These are phyloP conservation scores for Rhimphoctona megacephalus DNA, from an alignment of 2,888 invertebrate species.

Conservation along the genomic window DNA sequence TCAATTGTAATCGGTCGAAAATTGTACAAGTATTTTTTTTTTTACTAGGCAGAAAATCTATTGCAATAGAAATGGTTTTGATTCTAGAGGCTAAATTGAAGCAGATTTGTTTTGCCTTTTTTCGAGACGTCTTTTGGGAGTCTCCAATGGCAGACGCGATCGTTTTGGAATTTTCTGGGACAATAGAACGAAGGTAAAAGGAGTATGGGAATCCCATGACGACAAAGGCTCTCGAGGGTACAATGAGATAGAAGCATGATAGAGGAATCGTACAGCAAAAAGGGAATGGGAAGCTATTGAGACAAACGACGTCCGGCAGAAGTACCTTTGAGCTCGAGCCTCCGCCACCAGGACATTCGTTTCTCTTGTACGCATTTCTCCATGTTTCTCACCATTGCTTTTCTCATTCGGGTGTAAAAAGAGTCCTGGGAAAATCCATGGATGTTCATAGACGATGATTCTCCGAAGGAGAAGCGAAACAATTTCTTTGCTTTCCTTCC, in stretches of 20 bases:
- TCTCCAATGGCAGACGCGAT: slow-evolving; percentile 11
- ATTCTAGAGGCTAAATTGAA: not conserved
- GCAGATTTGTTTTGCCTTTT: slow-evolving; percentile 2
- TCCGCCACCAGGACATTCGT: slow-evolving; percentile 17
- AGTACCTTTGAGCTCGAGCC: slow-evolving; percentile 44
- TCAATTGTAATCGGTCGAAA: not conserved
- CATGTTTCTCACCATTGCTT: not conserved
- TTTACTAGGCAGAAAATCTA: not conserved
- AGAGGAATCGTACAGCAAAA: slow-evolving; percentile 15
- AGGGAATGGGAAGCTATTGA: slow-evolving; percentile 55
- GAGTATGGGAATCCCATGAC: slow-evolving; percentile 42
- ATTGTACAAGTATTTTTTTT: not conserved
- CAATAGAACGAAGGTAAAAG: slow-evolving; percentile 22
- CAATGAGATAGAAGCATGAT: slow-evolving; percentile 39
- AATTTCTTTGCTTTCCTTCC: not conserved
- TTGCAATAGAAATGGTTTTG: not conserved
- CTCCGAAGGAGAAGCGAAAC: not conserved
- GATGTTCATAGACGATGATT: not conserved
- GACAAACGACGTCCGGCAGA: slow-evolving; percentile 55
- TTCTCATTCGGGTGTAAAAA: slow-evolving; percentile 15
- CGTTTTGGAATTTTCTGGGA: slow-evolving; percentile 9
- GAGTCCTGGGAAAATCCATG: slow-evolving; percentile 5
- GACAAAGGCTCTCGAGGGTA: slow-evolving; percentile 51
- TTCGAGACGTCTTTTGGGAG: slow-evolving; percentile 4
- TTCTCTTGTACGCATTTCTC: not conserved